Base-by-base conservation (phyloP, 1,140 invertebrate species). In the Danaus melanippus region DNA sequence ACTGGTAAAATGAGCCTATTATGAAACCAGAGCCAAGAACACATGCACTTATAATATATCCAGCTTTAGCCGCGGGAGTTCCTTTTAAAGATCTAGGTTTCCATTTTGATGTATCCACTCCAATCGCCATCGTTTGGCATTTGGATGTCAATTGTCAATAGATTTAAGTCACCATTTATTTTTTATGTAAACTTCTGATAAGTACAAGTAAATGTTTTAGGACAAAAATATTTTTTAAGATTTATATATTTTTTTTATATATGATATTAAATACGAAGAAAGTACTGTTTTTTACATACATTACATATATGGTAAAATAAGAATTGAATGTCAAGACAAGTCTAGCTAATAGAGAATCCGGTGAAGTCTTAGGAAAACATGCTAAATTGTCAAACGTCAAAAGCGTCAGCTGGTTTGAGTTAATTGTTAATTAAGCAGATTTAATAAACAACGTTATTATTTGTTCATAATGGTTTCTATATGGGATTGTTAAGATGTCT, bases 51-150 rank as follows among this genome's bases (percentile, higher is more conserved):
- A 81, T 68, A 60, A 77, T 67, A 67, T 88, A 87, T 65, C 87
- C 70, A 43, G 75, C 68, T 56, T 49, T 67, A 54, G 71, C 80
- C 52, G 87, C 84, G 15, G 88, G 88, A 42, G 88, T 89, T 58
- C 88, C 88, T 72, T 77, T 82, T 57, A 88, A 64, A 76, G 82
- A 74, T 68, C 88, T 84, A 57, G 88, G 87, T 80, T 89, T 89
- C 67, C 87, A 77, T 62, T 75, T 82, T 60, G 83, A 84, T 50
- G 71, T 70, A 76, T 85, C 79, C 45, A 85, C 61, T 46, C 82
- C 82, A 55, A 84, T 84, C 46, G 82, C 82, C 82, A 85, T 85
- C 59, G 21, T 75, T 82, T 66, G 21, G 50, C 56, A 40, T 53
- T 60, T 58, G 40, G 47, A 49, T 56, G 12, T 50, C 39, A 43